phyloP scores from a whole-genome alignment of 2,888 invertebrate genomes.

The Apocheima hispidaria region DNA sequence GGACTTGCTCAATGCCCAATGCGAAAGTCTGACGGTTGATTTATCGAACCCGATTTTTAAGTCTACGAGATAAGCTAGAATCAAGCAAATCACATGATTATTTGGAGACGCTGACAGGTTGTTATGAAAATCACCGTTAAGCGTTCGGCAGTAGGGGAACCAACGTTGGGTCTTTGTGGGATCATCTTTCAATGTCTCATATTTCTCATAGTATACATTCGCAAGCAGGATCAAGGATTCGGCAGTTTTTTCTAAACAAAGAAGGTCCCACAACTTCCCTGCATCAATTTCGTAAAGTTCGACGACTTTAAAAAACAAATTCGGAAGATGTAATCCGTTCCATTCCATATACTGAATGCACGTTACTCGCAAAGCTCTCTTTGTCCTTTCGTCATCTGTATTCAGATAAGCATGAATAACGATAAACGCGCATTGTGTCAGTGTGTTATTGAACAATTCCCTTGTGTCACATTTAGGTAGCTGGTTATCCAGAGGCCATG shows the following conservation, averaged over 20 bases:
- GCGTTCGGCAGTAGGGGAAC: constrained; percentile 36
- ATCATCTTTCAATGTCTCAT: constrained; percentile 16
- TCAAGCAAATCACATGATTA: constrained; percentile 9
- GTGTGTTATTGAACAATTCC: background rate
- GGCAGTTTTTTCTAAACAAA: background rate
- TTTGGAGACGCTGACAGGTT: constrained; percentile 23
- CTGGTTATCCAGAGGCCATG: constrained; percentile 24
- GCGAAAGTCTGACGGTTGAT: constrained; percentile 30
- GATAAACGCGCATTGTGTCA: constrained; percentile 3
- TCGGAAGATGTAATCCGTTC: constrained; percentile 36
- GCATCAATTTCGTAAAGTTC: constrained; percentile 31
- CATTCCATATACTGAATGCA: constrained; percentile 37
- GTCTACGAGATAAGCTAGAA: constrained; percentile 36
- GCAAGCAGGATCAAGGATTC: constrained; percentile 17
- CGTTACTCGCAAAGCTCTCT: constrained; percentile 28
- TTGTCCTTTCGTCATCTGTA: constrained; percentile 29
- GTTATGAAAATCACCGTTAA: constrained; percentile 22
- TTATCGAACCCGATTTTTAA: constrained; percentile 33
- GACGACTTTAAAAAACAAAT: constrained; percentile 35
- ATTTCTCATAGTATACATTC: constrained; percentile 26
- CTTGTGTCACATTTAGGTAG: constrained; percentile 18
- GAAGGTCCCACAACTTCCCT: constrained; percentile 27
- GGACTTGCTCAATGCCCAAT: too few relatives aligned
- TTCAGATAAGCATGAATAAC: constrained; percentile 31
- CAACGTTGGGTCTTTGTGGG: constrained; percentile 20